Percentiles rank a stretch among this genome's conserved stretches.
Conservation (phyloP, 2,113 vertebrate genomes). For the Pardalotus punctatus region DNA sequence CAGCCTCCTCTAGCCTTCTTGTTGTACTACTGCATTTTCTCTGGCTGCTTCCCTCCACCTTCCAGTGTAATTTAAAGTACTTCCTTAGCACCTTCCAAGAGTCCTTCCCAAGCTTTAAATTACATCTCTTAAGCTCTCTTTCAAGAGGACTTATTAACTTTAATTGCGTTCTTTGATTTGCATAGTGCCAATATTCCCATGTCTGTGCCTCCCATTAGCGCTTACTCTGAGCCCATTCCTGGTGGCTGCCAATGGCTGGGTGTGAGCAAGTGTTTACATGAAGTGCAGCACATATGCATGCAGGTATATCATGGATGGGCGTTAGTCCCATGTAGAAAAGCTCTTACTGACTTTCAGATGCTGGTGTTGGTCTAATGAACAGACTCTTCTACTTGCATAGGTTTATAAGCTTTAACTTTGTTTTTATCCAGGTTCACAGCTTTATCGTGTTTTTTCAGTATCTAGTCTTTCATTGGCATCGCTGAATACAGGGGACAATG, state of each 20-base stretch:
- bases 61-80: background rate
- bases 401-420: conserved; percentile 68
- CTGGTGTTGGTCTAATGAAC: conserved; percentile 68
- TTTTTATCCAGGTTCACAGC: conserved; percentile 81
- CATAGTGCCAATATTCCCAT: background rate
- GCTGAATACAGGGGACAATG: conserved; percentile 88
- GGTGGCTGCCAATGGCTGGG: background rate
- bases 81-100: background rate
- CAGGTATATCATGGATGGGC: conserved; percentile 26
- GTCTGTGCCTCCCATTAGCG: background rate
- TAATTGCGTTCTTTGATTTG: background rate
- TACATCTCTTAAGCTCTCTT: background rate
- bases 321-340: background rate
- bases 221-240: background rate
- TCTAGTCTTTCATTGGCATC: conserved; percentile 95
- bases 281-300: conserved; percentile 39
- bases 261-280: background rate
- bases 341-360: background rate
- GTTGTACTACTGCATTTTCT: background rate
- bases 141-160: background rate
- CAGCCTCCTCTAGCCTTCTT: background rate
- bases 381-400: conserved; percentile 48
- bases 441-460: conserved; percentile 88
- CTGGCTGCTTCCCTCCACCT: background rate
- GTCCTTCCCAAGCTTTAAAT: background rate